phyloP scores from a whole-genome alignment of 2,797 vertebrate species.

The Telmatherina bonti region DNA sequence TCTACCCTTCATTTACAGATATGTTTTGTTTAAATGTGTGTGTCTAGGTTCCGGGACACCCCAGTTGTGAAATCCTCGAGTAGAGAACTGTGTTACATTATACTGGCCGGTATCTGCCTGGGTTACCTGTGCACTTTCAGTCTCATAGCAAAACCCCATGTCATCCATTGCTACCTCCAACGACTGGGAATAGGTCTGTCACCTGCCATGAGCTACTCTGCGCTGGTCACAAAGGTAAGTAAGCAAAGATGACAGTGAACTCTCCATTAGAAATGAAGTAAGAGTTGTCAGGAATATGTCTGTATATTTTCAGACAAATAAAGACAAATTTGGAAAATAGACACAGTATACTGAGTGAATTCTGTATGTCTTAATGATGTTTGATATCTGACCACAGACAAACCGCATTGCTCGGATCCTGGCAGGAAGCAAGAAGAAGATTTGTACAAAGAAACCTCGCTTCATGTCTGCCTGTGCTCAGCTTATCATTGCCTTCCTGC shows the following conservation, averaged over 20 bases:
- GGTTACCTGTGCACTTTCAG: conserved; percentile 98
- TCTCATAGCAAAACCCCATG: conserved; percentile 93
- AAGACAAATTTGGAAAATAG: not conserved
- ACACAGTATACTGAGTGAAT: not conserved
- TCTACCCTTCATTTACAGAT: not conserved
- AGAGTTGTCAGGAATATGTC: not conserved
- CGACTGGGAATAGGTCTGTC: conserved; percentile 95
- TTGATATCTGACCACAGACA: conserved; percentile 61
- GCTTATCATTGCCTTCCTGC: conserved; percentile 94
- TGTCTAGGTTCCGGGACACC: conserved; percentile 87
- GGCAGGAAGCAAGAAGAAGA: conserved; percentile 99
- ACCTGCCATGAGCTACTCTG: conserved; percentile 98
- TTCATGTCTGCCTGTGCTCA: conserved; percentile 99
- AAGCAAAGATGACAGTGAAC: not conserved
- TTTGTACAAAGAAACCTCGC: conserved; percentile 98
- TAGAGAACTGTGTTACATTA: conserved; percentile 97
- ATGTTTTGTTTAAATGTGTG: conserved; percentile 18
- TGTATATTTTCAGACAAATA: not conserved
- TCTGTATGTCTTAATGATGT: conserved; percentile 14
- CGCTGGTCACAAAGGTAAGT: conserved; percentile 92
- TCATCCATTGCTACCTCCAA: conserved; percentile 96
- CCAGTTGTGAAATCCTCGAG: conserved; percentile 99
- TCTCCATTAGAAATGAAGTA: not conserved
- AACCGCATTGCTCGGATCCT: conserved; percentile 96
- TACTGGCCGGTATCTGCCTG: conserved; percentile 94